These are phyloP conservation scores for Hemaris fuciformis DNA, from an alignment of 2,888 invertebrate species.

Conservation along the genomic window DNA sequence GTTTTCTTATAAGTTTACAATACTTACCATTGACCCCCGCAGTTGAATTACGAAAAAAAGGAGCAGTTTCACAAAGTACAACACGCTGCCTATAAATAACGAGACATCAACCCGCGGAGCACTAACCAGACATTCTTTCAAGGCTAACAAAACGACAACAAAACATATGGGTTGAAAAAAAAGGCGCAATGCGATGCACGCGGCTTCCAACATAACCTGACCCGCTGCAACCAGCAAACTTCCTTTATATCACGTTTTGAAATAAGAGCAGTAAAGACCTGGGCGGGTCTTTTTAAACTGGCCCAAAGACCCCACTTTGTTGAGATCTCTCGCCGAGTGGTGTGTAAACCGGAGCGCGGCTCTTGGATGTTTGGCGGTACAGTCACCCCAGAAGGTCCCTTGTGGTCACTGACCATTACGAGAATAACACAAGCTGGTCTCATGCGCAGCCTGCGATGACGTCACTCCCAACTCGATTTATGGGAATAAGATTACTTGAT, in stretches of 20 bases:
- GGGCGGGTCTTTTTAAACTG: slow-evolving; percentile 46
- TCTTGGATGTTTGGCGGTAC: slow-evolving; percentile 52
- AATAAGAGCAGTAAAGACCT: slow-evolving; percentile 46
- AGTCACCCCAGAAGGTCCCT: slow-evolving; percentile 77
- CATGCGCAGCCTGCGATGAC: slow-evolving; percentile 54
- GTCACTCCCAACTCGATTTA: slow-evolving; percentile 53
- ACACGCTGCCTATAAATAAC: slow-evolving; percentile 59
- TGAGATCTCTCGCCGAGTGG: slow-evolving; percentile 36
- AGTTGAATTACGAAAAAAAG: slow-evolving; percentile 10
- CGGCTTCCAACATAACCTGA: slow-evolving; percentile 49
- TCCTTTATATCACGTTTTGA: slow-evolving; percentile 53
- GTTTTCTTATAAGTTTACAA: background rate
- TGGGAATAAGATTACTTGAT: slow-evolving; percentile 26
- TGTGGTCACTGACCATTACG: slow-evolving; percentile 77
- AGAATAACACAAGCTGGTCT: slow-evolving; percentile 70
- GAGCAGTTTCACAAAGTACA: slow-evolving; percentile 37
- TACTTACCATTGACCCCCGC: background rate
- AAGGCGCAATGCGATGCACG: slow-evolving; percentile 55
- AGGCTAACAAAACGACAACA: slow-evolving; percentile 75
- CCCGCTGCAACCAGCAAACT: slow-evolving; percentile 45
- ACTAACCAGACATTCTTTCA: slow-evolving; percentile 71
- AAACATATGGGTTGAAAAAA: slow-evolving; percentile 74
- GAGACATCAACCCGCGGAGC: slow-evolving; percentile 58
- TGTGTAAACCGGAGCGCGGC: slow-evolving; percentile 23
- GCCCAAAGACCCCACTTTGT: slow-evolving; percentile 42